Evolutionary conservation across 2,888 invertebrate genomes (phyloP).

Genomic region (Thumatha senex): DNA sequence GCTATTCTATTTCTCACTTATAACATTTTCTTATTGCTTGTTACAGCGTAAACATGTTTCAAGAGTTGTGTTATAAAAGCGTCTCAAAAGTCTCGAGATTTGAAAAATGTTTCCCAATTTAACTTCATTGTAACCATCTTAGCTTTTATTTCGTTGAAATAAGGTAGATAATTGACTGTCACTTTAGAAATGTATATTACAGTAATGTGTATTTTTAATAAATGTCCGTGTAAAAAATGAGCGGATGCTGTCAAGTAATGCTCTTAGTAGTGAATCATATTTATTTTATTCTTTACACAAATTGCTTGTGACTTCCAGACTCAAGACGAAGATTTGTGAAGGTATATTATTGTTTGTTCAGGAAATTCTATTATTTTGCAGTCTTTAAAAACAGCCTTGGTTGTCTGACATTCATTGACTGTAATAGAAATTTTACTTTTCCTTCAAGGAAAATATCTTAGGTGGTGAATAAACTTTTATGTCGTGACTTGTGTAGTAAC

Average conservation of each 20-base stretch:
- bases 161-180: slow-evolving; percentile 9
- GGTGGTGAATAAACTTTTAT: not conserved
- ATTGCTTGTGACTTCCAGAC: not conserved
- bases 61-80: slow-evolving; percentile 22
- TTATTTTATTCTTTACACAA: slow-evolving; percentile 1
- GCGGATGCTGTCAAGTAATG: slow-evolving; percentile 2
- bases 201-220: slow-evolving; percentile 5
- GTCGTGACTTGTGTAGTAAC: too few species aligned
- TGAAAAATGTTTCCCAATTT: slow-evolving; percentile 26
- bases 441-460: not conserved
- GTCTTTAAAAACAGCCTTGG: not conserved
- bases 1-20: too few species aligned
- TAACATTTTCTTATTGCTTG: too few species aligned
- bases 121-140: slow-evolving; percentile 2
- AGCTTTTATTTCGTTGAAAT: slow-evolving; percentile 6
- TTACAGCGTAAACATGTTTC: not conserved
- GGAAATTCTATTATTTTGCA: not conserved
- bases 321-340: not conserved
- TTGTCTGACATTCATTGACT: not conserved
- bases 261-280: slow-evolving; percentile 8
- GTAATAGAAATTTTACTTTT: not conserved
- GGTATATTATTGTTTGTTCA: not conserved
- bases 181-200: slow-evolving; percentile 5
- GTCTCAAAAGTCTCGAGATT: slow-evolving; percentile 22
- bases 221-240: slow-evolving; percentile 5